phyloP scores from a whole-genome alignment of 1,140 invertebrate genomes.

The Tribolium castaneum region DNA sequence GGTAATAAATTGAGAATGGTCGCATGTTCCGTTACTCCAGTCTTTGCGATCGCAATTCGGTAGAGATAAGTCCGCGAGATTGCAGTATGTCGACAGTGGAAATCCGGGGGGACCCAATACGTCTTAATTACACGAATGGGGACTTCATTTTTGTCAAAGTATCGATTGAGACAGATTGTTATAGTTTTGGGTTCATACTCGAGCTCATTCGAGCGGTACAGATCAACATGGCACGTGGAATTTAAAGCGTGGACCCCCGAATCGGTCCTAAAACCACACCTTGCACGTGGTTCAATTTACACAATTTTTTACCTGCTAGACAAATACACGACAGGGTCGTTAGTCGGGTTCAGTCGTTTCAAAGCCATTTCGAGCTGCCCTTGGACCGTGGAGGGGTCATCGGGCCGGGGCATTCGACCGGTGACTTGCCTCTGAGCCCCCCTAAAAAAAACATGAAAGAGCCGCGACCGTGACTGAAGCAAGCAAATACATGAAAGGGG shows the following conservation, averaged over 20 bases:
- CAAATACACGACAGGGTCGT: slow-evolving; percentile 66
- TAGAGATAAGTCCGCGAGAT: slow-evolving; percentile 76
- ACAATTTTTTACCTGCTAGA: slow-evolving; percentile 72
- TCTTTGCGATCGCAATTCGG: slow-evolving; percentile 67
- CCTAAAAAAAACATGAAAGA: slow-evolving; percentile 58
- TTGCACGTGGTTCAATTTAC: background rate
- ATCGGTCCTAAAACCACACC: slow-evolving; percentile 72
- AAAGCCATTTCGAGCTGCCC: slow-evolving; percentile 73
- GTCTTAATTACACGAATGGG: slow-evolving; percentile 69
- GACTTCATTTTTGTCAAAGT: slow-evolving; percentile 67
- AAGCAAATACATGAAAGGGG: slow-evolving; percentile 68
- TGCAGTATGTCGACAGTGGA: slow-evolving; percentile 71
- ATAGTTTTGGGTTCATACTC: slow-evolving; percentile 66
- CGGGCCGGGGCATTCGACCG: slow-evolving; percentile 52
- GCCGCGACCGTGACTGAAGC: background rate
- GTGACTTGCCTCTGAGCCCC: slow-evolving; percentile 68
- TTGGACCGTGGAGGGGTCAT: slow-evolving; percentile 72
- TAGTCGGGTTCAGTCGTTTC: slow-evolving; percentile 64
- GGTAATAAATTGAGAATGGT: slow-evolving; percentile 63
- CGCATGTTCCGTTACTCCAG: slow-evolving; percentile 51
- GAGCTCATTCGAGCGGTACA: slow-evolving; percentile 64
- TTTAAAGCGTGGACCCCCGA: slow-evolving; percentile 77
- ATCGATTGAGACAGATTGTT: slow-evolving; percentile 68
- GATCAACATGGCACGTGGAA: slow-evolving; percentile 73
- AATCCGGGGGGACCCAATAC: slow-evolving; percentile 69